A percentile compares a stretch with the other conserved stretches of the same genome.
phyloP scores from a whole-genome alignment of 1,140 invertebrate species.

The Drosophila simulans region DNA sequence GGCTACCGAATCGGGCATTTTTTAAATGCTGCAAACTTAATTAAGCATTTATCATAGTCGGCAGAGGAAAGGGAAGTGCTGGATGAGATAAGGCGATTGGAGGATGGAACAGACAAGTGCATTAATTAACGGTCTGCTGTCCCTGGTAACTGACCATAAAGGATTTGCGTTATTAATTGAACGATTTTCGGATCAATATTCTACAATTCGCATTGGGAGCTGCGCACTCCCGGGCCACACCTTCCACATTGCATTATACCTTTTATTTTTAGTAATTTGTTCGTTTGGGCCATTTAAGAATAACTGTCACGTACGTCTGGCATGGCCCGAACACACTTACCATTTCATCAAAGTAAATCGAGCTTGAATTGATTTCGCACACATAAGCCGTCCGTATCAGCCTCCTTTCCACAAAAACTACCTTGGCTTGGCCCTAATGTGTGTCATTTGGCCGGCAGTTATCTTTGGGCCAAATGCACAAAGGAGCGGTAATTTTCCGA shows the following conservation, averaged over 20 bases:
- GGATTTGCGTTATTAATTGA: slow-evolving; percentile 77
- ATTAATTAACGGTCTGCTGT: slow-evolving; percentile 68
- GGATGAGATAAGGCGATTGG: slow-evolving; percentile 38
- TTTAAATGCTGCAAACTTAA: slow-evolving; percentile 63
- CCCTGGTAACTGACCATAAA: slow-evolving; percentile 62
- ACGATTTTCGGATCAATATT: slow-evolving; percentile 48
- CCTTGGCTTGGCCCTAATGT: slow-evolving; percentile 65
- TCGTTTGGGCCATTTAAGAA: slow-evolving; percentile 33
- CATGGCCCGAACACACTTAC: slow-evolving; percentile 31
- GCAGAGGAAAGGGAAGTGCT: not conserved
- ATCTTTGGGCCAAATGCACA: slow-evolving; percentile 61
- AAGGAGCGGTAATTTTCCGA: slow-evolving; percentile 63
- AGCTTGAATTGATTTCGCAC: slow-evolving; percentile 75
- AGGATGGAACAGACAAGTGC: slow-evolving; percentile 52
- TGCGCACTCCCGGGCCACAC: slow-evolving; percentile 1
- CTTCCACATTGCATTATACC: slow-evolving; percentile 5
- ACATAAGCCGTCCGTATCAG: slow-evolving; percentile 13
- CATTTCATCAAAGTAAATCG: slow-evolving; percentile 75
- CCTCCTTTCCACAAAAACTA: slow-evolving; percentile 16
- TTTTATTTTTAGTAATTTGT: slow-evolving; percentile 37
- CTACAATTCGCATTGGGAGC: not conserved
- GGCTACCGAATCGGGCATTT: slow-evolving; percentile 17
- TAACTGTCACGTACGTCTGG: slow-evolving; percentile 65
- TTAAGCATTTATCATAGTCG: slow-evolving; percentile 73
- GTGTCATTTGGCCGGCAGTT: slow-evolving; percentile 72